These are phyloP conservation scores for Neopipo cinnamomea DNA, from an alignment of 2,113 vertebrate genomes.

Conservation along the genomic window DNA sequence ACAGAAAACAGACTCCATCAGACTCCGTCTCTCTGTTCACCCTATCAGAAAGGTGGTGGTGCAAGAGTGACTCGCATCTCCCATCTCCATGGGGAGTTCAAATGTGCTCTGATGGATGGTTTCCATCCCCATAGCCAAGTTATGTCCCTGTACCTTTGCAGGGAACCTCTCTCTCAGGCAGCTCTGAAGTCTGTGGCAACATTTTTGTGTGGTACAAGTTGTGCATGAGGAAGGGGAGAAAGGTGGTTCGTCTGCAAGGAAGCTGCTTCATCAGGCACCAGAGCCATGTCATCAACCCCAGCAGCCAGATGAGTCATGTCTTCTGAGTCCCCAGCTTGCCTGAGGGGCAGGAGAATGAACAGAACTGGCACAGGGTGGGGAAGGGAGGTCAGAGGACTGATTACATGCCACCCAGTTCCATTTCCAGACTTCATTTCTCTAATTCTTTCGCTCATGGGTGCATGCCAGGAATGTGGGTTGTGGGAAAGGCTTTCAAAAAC, in stretches of 20 bases:
- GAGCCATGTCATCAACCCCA: background rate
- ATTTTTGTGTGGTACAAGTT: background rate
- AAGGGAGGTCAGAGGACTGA: background rate
- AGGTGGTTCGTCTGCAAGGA: background rate
- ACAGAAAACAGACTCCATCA: background rate
- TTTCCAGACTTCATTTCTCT: constrained; percentile 44
- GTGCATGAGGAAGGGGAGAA: background rate
- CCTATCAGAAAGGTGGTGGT: background rate
- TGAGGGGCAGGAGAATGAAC: background rate
- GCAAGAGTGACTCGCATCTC: background rate
- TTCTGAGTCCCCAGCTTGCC: background rate
- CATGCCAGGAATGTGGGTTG: constrained; percentile 14
- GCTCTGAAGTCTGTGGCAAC: background rate
- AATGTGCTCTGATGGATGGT: background rate
- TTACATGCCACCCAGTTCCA: background rate
- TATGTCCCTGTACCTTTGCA: background rate
- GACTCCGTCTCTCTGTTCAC: background rate
- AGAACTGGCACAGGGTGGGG: background rate
- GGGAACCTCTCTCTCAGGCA: background rate
- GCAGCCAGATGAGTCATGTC: background rate
- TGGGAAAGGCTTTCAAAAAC: constrained; percentile 37
- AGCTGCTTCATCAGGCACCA: background rate
- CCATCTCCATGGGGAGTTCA: background rate
- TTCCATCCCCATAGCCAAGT: background rate
- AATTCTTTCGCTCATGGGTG: constrained; percentile 27